These are phyloP conservation scores for Eudemis profundana DNA, from an alignment of 2,888 invertebrate genomes.

Conservation along the genomic window DNA sequence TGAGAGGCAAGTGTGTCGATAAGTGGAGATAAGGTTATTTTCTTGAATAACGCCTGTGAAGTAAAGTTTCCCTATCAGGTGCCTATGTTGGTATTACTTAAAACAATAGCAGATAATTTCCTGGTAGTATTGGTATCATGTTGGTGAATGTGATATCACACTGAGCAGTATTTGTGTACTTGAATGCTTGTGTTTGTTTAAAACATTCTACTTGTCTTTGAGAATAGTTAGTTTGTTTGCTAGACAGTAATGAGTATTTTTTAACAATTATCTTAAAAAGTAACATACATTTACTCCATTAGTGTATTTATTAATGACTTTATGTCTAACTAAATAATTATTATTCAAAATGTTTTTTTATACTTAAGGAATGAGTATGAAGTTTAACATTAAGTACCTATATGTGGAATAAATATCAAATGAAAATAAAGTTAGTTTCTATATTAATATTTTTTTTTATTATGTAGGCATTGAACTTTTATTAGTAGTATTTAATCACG, in stretches of 20 bases:
- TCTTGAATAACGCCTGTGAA: conserved; percentile 34
- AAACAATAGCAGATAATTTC: conserved; percentile 24
- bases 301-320: too few relatives aligned
- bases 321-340: too few relatives aligned
- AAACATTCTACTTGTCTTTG: neutral
- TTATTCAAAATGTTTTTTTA: too few relatives aligned
- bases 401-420: too few relatives aligned
- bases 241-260: neutral
- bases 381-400: too few relatives aligned
- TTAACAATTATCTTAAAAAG: neutral
- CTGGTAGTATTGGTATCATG: neutral
- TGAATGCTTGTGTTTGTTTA: conserved; percentile 1
- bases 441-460: too few relatives aligned
- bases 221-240: neutral
- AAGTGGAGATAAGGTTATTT: conserved; percentile 57
- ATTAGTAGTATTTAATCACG: too few relatives aligned
- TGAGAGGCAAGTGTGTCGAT: conserved; percentile 64
- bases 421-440: too few relatives aligned
- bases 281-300: neutral
- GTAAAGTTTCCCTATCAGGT: conserved; percentile 24
- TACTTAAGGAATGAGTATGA: too few relatives aligned
- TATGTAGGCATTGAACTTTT: too few relatives aligned
- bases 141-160: neutral
- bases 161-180: neutral
- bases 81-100: conserved; percentile 13